These are phyloP conservation scores for Tortrix viridana DNA, from an alignment of 2,888 invertebrate genomes.

Conservation along the genomic window DNA sequence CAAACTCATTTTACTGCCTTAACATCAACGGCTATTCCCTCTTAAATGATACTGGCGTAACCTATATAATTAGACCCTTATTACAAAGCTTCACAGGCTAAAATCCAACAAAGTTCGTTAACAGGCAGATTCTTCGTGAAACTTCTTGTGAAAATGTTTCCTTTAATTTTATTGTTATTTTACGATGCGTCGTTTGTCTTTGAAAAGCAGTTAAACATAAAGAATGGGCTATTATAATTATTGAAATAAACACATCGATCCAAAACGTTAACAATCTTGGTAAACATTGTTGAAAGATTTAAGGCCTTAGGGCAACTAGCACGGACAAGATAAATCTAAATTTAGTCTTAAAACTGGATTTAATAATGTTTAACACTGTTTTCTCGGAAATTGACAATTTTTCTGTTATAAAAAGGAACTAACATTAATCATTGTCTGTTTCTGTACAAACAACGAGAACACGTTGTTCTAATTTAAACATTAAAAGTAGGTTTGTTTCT, in stretches of 20 bases:
- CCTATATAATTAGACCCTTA: constrained; percentile 11
- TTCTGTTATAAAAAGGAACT: no score
- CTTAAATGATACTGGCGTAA: constrained; percentile 13
- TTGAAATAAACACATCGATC: constrained; percentile 12
- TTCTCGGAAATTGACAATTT: no score
- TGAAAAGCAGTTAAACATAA: constrained; percentile 27
- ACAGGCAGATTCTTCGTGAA: constrained; percentile 1
- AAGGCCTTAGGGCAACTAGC: no score
- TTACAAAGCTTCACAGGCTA: constrained; percentile 1
- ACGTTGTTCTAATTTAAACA: no score
- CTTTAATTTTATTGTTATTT: constrained; percentile 35
- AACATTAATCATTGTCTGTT: no score
- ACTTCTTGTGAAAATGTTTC: constrained; percentile 22
- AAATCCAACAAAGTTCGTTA: constrained; percentile 7
- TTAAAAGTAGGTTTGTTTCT: no score
- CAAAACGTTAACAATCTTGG: not conserved
- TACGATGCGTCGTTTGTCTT: constrained; percentile 33
- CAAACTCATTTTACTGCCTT: constrained; percentile 50
- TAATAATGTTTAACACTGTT: no score
- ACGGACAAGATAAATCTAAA: no score
- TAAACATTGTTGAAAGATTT: not conserved
- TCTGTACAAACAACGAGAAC: no score
- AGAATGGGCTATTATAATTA: constrained; percentile 20
- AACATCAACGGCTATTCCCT: constrained; percentile 44
- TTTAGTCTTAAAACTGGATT: no score